These are phyloP conservation scores for Oxytorus armatus DNA, from an alignment of 2,888 invertebrate genomes.

Conservation along the genomic window DNA sequence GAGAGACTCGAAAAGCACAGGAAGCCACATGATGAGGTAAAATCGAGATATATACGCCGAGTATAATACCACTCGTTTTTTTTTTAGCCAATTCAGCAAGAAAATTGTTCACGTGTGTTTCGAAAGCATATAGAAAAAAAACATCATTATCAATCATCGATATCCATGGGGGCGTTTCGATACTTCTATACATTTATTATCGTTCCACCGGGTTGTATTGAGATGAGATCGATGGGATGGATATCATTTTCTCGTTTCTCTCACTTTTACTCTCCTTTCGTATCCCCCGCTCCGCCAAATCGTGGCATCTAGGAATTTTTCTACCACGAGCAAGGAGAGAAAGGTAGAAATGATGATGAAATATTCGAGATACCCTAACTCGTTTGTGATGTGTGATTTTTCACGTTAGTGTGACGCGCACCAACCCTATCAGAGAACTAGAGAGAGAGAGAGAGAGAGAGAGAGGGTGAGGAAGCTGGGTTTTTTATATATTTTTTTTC, in stretches of 20 bases:
- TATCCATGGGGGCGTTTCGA: constrained; percentile 11
- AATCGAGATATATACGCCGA: constrained; percentile 16
- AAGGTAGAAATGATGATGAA: background rate
- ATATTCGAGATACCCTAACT: constrained; percentile 1
- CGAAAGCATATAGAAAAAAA: background rate
- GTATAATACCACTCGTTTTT: too few relatives aligned
- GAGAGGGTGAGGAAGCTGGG: constrained; percentile 1
- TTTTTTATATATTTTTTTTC: too few relatives aligned
- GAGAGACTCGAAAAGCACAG: constrained; percentile 30
- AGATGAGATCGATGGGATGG: constrained; percentile 2
- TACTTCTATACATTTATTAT: constrained; percentile 1
- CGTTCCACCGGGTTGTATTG: background rate
- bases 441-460: too few relatives aligned
- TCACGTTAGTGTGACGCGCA: background rate
- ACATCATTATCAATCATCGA: constrained; percentile 40
- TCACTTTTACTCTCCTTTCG: background rate
- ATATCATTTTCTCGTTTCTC: constrained; percentile 10
- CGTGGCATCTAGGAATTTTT: constrained; percentile 35
- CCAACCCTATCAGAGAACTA: background rate
- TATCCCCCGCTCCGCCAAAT: constrained; percentile 22
- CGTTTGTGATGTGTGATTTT: constrained; percentile 2
- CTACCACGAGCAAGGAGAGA: background rate
- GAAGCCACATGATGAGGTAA: constrained; percentile 4
- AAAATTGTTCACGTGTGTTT: constrained; percentile 10
- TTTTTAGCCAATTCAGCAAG: constrained; percentile 30